Evolutionary conservation across 2,888 invertebrate species (phyloP), one percentile per base, ranked within the genome.

Genomic region (Anarsia innoxiella): DNA sequence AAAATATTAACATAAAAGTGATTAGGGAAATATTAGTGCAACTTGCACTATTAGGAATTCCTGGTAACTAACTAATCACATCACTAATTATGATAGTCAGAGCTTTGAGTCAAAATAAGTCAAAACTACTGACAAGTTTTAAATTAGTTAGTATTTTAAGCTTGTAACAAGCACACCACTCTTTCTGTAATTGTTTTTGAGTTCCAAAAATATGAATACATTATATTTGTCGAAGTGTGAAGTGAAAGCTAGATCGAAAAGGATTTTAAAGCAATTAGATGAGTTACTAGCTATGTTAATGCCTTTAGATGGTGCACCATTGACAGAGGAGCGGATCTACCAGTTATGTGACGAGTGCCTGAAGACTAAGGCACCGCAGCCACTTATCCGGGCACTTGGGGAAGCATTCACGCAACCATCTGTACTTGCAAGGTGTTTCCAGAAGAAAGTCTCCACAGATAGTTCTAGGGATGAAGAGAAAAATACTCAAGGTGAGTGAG

Each of bases 341-440:
- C 88, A 90, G 48, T 87, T 96, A 41, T 90, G 96, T 51, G 90
- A 91, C 46, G 89, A 88, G 52, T 95, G 95, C 63, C 86, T 91
- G 57, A 78, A 88, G 43, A 88, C 87, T 27, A 87, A 90, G 46
- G 86, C 88, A 38, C 93, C 91, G 59, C 89, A 92, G 30, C 88
- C 90, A 6, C 76, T 96, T 29, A 91, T 93, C 44, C 86, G 92
- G 38, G 91, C 92, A 9, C 71, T 96, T 19, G 92, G 93, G 1
- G 90, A 92, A 66, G 91, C 95, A 1, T 96, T 93, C 71, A 87
- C 88, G 43, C 86, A 87, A 39, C 85, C 85, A 0, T 55, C 69
- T 2, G 68, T 90, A 42, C 73, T 96, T 35, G 89, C 92, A 31
- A 86, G 89, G 53, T 94, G 86, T 93, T 96, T 84, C 69, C 79